Conservation (phyloP, 2,113 vertebrate species). For the Catagonus wagneri region DNA sequence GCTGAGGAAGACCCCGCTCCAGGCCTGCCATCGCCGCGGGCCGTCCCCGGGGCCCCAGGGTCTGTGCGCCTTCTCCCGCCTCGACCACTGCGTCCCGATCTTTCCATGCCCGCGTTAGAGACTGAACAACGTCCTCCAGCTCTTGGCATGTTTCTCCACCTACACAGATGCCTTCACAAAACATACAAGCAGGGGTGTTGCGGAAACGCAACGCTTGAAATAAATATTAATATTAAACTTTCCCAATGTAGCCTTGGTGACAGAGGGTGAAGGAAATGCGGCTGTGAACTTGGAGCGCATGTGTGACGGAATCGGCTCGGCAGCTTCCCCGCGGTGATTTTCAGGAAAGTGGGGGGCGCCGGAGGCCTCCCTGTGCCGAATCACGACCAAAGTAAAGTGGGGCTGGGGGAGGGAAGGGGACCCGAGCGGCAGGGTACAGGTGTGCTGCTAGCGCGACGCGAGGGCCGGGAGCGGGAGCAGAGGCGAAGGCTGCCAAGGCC, state of each 20-base stretch:
- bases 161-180: conserved; percentile 7
- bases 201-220: conserved; percentile 48
- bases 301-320: neutral
- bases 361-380: conserved; percentile 24
- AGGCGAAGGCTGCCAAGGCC: too few relatives aligned
- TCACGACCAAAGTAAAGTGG: conserved; percentile 24
- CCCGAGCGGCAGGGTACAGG: neutral
- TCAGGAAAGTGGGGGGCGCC: neutral
- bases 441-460: neutral
- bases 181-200: neutral
- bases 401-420: conserved; percentile 14
- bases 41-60: too few relatives aligned
- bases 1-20: too few relatives aligned
- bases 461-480: too few relatives aligned
- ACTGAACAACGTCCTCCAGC: neutral
- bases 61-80: conserved; percentile 16
- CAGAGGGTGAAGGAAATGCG: neutral
- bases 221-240: neutral
- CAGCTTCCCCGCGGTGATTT: neutral
- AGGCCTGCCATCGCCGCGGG: too few relatives aligned
- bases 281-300: neutral
- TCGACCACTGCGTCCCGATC: conserved; percentile 45
- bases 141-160: conserved; percentile 3
- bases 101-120: conserved; percentile 39
- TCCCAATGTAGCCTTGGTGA: neutral